Conservation (phyloP, 2,888 invertebrate genomes). For the Ophion ventricosus region DNA sequence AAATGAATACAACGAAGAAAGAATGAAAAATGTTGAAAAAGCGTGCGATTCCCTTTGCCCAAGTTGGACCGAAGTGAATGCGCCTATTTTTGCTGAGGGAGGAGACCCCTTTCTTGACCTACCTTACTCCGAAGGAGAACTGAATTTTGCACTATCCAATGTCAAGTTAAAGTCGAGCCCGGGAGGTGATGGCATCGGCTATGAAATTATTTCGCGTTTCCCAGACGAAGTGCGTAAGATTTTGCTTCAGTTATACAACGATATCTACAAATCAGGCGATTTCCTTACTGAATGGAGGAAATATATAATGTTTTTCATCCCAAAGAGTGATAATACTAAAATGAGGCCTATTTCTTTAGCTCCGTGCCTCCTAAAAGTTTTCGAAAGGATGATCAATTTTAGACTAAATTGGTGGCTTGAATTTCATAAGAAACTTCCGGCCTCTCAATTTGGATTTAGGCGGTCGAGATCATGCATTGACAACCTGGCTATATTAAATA, state of each 20-base stretch:
- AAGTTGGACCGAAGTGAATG: background rate
- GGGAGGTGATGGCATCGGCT: constrained; percentile 42
- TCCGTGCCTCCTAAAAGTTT: constrained; percentile 39
- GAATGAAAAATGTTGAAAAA: background rate
- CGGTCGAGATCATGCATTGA: background rate
- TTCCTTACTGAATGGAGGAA: constrained; percentile 29
- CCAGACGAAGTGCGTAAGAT: background rate
- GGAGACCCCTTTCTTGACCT: constrained; percentile 10
- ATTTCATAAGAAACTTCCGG: constrained; percentile 10
- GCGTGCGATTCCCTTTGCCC: background rate
- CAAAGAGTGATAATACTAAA: constrained; percentile 30
- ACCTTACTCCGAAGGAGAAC: constrained; percentile 11
- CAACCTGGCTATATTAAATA: background rate
- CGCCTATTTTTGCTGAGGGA: background rate
- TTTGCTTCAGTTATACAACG: constrained; percentile 28
- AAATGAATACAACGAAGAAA: constrained; percentile 4
- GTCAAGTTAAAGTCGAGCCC: constrained; percentile 28
- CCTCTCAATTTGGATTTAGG: constrained; percentile 23
- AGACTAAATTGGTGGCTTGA: constrained; percentile 48
- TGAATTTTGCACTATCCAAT: constrained; percentile 14
- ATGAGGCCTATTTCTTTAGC: constrained; percentile 53
- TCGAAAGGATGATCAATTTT: constrained; percentile 38
- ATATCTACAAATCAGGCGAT: background rate
- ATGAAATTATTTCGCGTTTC: constrained; percentile 25
- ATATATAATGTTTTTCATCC: constrained; percentile 21